phyloP scores from a whole-genome alignment of 2,113 vertebrate species.

The Xyrauchen texanus region DNA sequence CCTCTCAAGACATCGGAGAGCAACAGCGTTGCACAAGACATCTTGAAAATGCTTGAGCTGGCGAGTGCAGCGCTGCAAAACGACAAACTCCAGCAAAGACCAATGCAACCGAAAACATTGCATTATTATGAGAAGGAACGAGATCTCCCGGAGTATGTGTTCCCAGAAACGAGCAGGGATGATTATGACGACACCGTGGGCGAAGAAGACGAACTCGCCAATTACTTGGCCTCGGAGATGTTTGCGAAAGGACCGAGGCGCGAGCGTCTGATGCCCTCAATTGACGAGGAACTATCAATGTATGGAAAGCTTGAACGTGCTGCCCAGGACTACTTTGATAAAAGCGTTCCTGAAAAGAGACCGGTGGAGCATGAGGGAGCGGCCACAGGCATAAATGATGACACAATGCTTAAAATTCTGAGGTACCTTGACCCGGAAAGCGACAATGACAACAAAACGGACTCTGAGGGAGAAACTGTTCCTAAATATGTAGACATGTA shows the following conservation, averaged over 20 bases:
- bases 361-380: constrained; percentile 62
- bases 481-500: constrained; percentile 72
- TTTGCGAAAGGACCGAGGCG: constrained; percentile 77
- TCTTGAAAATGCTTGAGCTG: constrained; percentile 83
- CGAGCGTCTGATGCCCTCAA: constrained; percentile 26
- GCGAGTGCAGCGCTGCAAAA: constrained; percentile 72
- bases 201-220: constrained; percentile 80
- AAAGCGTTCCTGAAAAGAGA: constrained; percentile 71
- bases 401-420: constrained; percentile 84
- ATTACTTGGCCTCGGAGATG: constrained; percentile 83
- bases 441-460: constrained; percentile 74
- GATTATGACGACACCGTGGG: constrained; percentile 76
- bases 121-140: constrained; percentile 67
- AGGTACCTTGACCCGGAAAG: constrained; percentile 86
- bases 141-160: constrained; percentile 66
- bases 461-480: constrained; percentile 77
- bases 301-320: constrained; percentile 73
- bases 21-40: constrained; percentile 78
- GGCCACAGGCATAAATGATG: constrained; percentile 77
- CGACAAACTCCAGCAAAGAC: constrained; percentile 58
- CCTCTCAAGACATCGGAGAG: constrained; percentile 59
- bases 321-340: constrained; percentile 80
- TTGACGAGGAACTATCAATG: constrained; percentile 60
- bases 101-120: constrained; percentile 71
- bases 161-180: constrained; percentile 69